Percentiles rank a stretch among this genome's conserved stretches.
Evolutionary conservation across 1,140 invertebrate genomes (phyloP).

Genomic region (Chironomus striatipennis): DNA sequence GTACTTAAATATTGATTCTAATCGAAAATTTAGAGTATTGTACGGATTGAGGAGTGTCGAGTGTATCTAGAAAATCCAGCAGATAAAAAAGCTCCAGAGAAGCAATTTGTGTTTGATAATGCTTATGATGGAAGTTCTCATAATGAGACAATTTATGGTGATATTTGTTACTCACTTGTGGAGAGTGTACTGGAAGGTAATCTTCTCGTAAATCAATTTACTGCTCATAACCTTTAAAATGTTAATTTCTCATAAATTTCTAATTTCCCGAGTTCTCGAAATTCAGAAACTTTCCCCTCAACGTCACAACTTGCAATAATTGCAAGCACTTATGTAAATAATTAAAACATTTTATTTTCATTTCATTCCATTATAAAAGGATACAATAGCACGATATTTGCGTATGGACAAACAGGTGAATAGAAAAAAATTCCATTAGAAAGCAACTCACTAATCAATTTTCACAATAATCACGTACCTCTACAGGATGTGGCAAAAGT

Average conservation of each 20-base stretch:
- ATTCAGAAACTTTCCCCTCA: too few species aligned
- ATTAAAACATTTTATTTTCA: too few species aligned
- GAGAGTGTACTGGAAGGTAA: slow-evolving; percentile 67
- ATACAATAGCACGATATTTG: slow-evolving; percentile 81
- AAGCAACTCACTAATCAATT: too few species aligned
- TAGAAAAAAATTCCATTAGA: too few species aligned
- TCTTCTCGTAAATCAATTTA: too few species aligned
- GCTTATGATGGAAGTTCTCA: slow-evolving; percentile 69
- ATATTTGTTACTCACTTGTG: slow-evolving; percentile 78
- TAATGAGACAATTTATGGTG: slow-evolving; percentile 80
- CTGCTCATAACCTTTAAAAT: too few species aligned
- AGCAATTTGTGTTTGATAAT: slow-evolving; percentile 75
- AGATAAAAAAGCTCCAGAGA: slow-evolving; percentile 45
- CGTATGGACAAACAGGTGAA: slow-evolving; percentile 75
- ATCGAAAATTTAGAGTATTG: slow-evolving; percentile 50
- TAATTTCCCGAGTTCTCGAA: too few species aligned
- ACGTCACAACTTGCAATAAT: too few species aligned
- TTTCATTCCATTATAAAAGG: slow-evolving; percentile 42
- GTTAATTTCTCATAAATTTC: too few species aligned
- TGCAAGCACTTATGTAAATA: too few species aligned
- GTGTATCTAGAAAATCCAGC: slow-evolving; percentile 41
- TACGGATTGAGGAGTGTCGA: slow-evolving; percentile 56
- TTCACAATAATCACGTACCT: too few species aligned
- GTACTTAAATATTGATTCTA: too few species aligned
- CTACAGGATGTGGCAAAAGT: slow-evolving; percentile 56